Base-by-base conservation (phyloP, 1,140 invertebrate species). In the Drosophila willistoni region DNA sequence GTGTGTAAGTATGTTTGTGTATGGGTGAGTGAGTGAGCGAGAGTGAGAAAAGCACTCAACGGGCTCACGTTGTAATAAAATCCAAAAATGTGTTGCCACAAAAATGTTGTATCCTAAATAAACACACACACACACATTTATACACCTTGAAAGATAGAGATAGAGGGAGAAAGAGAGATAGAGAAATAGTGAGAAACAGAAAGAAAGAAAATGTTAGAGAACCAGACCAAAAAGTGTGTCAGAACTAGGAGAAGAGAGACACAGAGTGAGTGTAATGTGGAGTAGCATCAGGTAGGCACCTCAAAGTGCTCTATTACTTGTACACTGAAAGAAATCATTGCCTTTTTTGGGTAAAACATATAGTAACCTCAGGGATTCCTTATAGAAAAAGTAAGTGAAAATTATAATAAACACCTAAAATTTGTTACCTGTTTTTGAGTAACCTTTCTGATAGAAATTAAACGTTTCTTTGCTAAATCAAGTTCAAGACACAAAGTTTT, bases 61-160 rank as follows among this genome's bases (percentile, higher is more conserved):
- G 41, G 44, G 64, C 70, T 42, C 51, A 59, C 66, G 54, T 77
- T 81, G 84, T 89, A 89, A 89, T 89, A 76, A 89, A 90, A 89
- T 89, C 84, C 81, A 90, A 90, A 89, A 89, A 89, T 89, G 85
- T 89, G 84, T 90, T 90, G 80, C 84, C 84, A 84, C 84, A 89
- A 81, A 89, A 89, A 90, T 89, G 74, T 89, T 89, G 90, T 90
- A 90, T 89, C 84, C 84, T 84, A 89, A 90, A 90, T 79, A 89
- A 89, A 84, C 84, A 89, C 69, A 68, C 64, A 71, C 17, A 42
- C 41, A 42, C n/a, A 42, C 13, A 22, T 22, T 14, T n/a, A 14
- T 4, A 42, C 13, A 47, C 14, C 7, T 9, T 9, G 42, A 47
- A 10, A 22, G 17, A 64, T 22, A 68, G 51, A 19, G 6, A 22